Base-by-base conservation (phyloP, 2,888 invertebrate genomes). In the Aporophyla nigra region DNA sequence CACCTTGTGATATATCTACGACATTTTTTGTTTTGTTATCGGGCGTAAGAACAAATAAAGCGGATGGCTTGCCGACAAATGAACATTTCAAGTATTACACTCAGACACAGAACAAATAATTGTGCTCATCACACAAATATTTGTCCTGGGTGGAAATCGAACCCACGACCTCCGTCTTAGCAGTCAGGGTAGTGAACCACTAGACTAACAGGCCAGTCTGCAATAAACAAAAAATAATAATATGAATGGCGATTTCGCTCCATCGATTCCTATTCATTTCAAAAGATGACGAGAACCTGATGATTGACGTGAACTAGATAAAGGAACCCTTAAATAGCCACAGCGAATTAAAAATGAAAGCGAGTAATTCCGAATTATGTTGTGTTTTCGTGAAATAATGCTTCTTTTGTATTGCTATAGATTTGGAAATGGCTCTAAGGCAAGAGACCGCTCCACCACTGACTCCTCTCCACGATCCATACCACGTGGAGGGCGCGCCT, bases 391-490 rank as follows among this genome's bases (percentile, higher is more conserved):
- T 61, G 14, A 46, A 21, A 16, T 72, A 51, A 40, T 43, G 0
- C 19, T 33, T 43, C 21, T 66, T 51, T 3, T 40, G 33, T 21
- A n/a, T 49, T 69, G 46, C 24, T 27, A n/a, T 71, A 82, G 83
- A 78, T 68, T 62, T 61, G 69, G 82, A 87, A 63, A 93, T 93
- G 93, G 92, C 93, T 70, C 75, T 93, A 24, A 88, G 86, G 67
- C 92, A 91, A 87, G 91, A 91, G 74, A 80, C 88, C 4, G 68
- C 61, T 49, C 71, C 84, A 10, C 46, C 76, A 63, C 62, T 80
- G 46, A 65, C 74, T 53, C 73, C 78, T 43, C 69, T 80, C 19
- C 84, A 71, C 33, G 85, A 76, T 56, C 46, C 80, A 12, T 80
- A 66, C 54, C 66, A 58, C 14, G 56, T 63, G 24, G 72, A 83